Conservation (phyloP, 2,888 invertebrate genomes). For the Leucophenga maculata region DNA sequence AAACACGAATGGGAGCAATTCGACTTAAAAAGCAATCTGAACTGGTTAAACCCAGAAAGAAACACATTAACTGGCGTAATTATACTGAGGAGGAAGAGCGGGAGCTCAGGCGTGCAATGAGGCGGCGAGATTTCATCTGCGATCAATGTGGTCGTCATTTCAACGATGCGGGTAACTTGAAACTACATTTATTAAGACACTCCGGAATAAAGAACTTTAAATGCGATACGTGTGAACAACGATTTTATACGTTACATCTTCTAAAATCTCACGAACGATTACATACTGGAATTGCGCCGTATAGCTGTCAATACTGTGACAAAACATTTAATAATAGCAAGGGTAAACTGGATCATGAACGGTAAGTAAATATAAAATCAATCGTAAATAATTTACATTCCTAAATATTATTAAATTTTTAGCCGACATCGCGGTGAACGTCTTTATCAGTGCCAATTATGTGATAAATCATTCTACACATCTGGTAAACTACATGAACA, state of each 20-base stretch:
- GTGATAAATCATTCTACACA: not conserved
- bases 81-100: not conserved
- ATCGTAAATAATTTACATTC: not conserved
- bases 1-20: not conserved
- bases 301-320: not conserved
- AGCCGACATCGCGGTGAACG: not conserved
- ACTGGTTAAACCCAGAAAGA: conserved; percentile 17
- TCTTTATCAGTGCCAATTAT: not conserved
- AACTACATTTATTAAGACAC: conserved; percentile 5
- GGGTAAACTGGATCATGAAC: not conserved
- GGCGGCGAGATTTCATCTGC: not conserved
- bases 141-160: conserved; percentile 11
- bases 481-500: not conserved
- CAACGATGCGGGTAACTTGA: not conserved
- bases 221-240: conserved; percentile 1
- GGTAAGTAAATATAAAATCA: not conserved
- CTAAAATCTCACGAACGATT: not conserved
- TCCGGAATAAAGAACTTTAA: not conserved
- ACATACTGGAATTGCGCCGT: not conserved
- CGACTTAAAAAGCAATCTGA: conserved; percentile 19
- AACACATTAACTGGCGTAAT: not conserved
- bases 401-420: not conserved
- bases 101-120: not conserved
- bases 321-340: not conserved
- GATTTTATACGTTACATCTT: not conserved